These are phyloP conservation scores for Calameuta idolon DNA, from an alignment of 2,888 invertebrate genomes.

Conservation along the genomic window DNA sequence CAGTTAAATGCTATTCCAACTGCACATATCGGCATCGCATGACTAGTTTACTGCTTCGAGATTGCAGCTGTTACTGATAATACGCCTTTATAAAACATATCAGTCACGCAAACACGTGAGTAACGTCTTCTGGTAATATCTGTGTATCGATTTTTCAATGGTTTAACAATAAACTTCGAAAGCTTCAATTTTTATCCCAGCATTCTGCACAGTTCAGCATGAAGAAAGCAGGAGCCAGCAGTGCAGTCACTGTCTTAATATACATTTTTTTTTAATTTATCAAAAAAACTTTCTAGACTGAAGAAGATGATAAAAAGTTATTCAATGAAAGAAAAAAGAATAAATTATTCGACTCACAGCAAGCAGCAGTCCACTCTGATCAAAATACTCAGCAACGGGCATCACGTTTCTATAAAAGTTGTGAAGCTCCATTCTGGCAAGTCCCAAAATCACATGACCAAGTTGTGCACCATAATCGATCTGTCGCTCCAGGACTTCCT, in stretches of 20 bases:
- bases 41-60: background rate
- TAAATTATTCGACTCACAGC: conserved; percentile 70
- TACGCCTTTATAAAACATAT: background rate
- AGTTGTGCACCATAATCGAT: conserved; percentile 91
- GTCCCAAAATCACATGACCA: conserved; percentile 84
- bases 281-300: conserved; percentile 15
- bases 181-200: background rate
- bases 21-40: background rate
- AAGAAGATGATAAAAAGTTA: conserved; percentile 9
- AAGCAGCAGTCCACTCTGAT: conserved; percentile 83
- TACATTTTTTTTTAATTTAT: background rate
- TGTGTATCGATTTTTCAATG: background rate
- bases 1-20: no score
- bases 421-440: conserved; percentile 88
- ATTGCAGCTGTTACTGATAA: background rate
- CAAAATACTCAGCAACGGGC: conserved; percentile 92
- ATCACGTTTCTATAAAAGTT: conserved; percentile 91
- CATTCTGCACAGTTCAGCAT: background rate
- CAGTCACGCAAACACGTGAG: background rate
- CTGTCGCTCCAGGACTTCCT: conserved; percentile 86
- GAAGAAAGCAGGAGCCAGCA: background rate
- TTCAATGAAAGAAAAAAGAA: conserved; percentile 43
- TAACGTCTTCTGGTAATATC: background rate
- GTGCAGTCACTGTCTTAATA: background rate
- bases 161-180: background rate